Conservation (phyloP, 1,140 invertebrate species). For the Musca domestica region DNA sequence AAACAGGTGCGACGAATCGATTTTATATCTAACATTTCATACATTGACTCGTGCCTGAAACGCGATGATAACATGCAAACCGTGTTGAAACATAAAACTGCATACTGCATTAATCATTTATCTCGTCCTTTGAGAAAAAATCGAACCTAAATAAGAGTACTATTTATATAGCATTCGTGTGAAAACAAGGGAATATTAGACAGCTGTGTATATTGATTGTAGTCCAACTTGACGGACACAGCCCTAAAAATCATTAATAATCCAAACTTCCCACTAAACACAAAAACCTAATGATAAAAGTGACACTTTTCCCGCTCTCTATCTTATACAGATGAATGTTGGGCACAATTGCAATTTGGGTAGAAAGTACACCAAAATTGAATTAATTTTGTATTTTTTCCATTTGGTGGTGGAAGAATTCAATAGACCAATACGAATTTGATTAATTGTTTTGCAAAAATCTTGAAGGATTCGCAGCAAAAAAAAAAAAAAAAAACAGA, state of each 20-base stretch:
- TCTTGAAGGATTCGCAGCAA: too few relatives aligned
- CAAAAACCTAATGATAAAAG: not conserved
- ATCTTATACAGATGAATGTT: not conserved
- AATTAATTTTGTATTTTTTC: not conserved
- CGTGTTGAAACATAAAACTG: too few relatives aligned
- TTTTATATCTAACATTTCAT: too few relatives aligned
- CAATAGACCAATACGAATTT: conserved; percentile 2
- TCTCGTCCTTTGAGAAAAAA: too few relatives aligned
- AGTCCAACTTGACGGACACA: not conserved
- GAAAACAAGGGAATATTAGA: not conserved
- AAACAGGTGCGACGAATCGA: too few relatives aligned
- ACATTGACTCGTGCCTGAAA: too few relatives aligned
- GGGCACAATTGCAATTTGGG: not conserved
- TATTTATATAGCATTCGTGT: not conserved
- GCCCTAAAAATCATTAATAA: not conserved
- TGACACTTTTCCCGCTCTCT: not conserved
- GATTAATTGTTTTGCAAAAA: not conserved
- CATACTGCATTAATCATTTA: too few relatives aligned
- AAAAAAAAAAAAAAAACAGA: too few relatives aligned
- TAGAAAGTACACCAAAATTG: conserved; percentile 1
- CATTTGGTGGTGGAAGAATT: not conserved
- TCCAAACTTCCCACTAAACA: not conserved
- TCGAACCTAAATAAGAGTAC: not conserved
- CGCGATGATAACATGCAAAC: too few relatives aligned
- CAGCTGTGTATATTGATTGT: not conserved